Base-by-base conservation (phyloP, 2,113 vertebrate species). In the Hemichromis elongatus region DNA sequence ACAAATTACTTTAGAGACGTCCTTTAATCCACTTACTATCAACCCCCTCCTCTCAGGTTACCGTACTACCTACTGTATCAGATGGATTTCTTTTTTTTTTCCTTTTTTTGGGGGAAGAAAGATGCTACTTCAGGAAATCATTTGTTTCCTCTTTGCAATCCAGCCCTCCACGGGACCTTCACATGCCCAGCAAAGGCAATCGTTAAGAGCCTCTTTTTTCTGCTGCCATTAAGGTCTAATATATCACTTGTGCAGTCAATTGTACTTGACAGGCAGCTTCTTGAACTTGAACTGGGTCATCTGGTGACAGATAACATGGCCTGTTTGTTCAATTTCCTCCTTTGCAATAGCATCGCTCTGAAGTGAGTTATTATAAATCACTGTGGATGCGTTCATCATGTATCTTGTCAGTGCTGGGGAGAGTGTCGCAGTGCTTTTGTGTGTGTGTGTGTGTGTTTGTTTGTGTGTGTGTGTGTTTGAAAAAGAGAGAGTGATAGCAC, bases 281-380 rank as follows among this genome's bases (percentile, higher is more conserved):
- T 96, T 96, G 95, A 95, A 96, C 91, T 95, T 96, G 90, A 96
- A 96, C 94, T 94, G 94, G 96, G 94, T 95, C 94, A 92, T 95
- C 84, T 94, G 84, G 75, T 96, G 93, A 96, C 92, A 96, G 94
- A 96, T 95, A 96, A 95, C 95, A 92, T 84, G 95, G 82, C 82
- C 93, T 95, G 93, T 95, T 96, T 96, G 90, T 81, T 84, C 93
- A 96, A 93, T 97, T 95, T 96, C 82, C 92, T 95, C 86, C 92
- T 92, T 93, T 92, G 63, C 88, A 94, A 92, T 90, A 79, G 80
- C 83, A 93, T 96, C 84, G 30, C 86, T 91, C 40, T 90, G 83
- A 89, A 94, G 78, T 88, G 78, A 91, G 92, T 95, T 93, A 94
- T 95, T 96, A 96, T 96, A 96, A 96, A 96, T 96, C 91, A 93